A percentile compares a stretch with the other conserved stretches of the same genome.
These are phyloP conservation scores for Harpagifer antarcticus DNA, from an alignment of 2,797 vertebrate species.

Conservation along the genomic window DNA sequence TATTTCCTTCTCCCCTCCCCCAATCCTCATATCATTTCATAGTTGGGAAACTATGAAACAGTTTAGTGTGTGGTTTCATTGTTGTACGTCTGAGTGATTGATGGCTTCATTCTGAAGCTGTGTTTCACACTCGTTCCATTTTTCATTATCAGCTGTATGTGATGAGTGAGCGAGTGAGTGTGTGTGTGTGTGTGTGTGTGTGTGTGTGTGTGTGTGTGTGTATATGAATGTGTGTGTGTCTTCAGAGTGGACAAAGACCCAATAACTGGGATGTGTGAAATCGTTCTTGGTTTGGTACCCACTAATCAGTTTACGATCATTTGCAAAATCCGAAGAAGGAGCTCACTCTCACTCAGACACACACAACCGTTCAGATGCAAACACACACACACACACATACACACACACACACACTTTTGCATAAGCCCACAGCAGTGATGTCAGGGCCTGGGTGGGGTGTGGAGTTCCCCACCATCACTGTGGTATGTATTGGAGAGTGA, in stretches of 20 bases:
- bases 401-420: conserved; percentile 24
- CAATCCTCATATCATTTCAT: conserved; percentile 62
- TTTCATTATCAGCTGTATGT: conserved; percentile 85
- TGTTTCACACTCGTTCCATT: conserved; percentile 81
- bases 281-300: conserved; percentile 62
- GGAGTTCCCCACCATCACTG: conserved; percentile 74
- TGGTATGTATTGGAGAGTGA: conserved; percentile 78
- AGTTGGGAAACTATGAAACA: conserved; percentile 71
- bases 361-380: conserved; percentile 8
- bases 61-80: conserved; percentile 76
- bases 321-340: conserved; percentile 73
- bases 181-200: conserved; percentile 77
- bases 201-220: conserved; percentile 53
- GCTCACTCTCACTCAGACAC: conserved; percentile 28
- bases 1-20: conserved; percentile 7
- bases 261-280: conserved; percentile 71
- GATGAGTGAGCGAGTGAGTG: conserved; percentile 82
- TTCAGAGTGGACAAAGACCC: conserved; percentile 54
- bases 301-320: conserved; percentile 69
- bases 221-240: conserved; percentile 4
- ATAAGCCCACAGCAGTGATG: conserved; percentile 40
- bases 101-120: conserved; percentile 86
- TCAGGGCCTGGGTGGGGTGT: conserved; percentile 68
- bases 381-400: conserved; percentile 2
- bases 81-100: conserved; percentile 80